Base-by-base conservation (phyloP, 2,113 vertebrate species). In the Meleagris gallopavo region DNA sequence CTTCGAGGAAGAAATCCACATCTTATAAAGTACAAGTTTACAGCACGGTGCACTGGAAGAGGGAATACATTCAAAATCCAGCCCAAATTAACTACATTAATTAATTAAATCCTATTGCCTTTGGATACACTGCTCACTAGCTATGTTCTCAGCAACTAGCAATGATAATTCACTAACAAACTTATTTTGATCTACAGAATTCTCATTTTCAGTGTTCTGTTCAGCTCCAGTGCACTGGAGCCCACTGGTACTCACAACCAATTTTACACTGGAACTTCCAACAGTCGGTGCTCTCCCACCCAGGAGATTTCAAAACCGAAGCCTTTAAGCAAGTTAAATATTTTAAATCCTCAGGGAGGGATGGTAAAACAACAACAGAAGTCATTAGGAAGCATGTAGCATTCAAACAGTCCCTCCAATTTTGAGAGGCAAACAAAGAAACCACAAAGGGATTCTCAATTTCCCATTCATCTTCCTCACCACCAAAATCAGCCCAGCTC, bases 201-300 rank as follows among this genome's bases (percentile, higher is more conserved):
- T 89, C 61, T 70, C 24, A 54, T 82, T 82, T 89, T 43, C 82
- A 80, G 38, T 36, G 60, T 45, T 70, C 64, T n/a, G 43, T 89
- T 95, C 69, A 6, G 79, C 69, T 96, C 81, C 34, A 17, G 29
- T 62, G 89, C 75, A 55, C 79, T 30, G 34, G 41, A 43, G 46
- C 75, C 67, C 87, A 66, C 1, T 5, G 89, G 79, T 50, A 89
- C 78, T 91, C 85, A 54, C 8, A 91, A 80, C 32, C 64, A 74
- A 16, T 95, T 93, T 89, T 88, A 89, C 79, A 88, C 87, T 87
- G 80, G 82, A 95, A 91, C 78, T 93, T 10, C 64, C 82, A 94
- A 73, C 86, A 66, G 45, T 38, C 89, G 67, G 75, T 9, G 25
- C 72, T 80, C 85, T 83, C 65, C 87, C 50, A 87, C 60, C 82